A percentile compares a stretch with the other conserved stretches of the same genome.
Conservation (phyloP, 2,888 invertebrate species). For the Macrosiphum euphorbiae region DNA sequence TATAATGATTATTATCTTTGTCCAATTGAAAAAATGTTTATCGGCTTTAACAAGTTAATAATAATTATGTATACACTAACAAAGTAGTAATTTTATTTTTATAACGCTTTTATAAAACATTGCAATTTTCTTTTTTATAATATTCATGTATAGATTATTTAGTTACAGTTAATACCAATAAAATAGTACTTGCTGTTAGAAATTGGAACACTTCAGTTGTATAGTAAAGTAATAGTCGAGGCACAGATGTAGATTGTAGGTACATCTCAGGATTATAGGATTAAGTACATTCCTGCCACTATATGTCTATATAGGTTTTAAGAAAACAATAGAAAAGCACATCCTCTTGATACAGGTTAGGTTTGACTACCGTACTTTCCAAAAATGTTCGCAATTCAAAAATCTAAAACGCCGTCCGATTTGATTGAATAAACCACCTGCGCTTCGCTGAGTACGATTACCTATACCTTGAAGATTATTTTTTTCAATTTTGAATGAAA, state of each 20-base stretch:
- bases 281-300: not conserved
- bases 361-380: not conserved
- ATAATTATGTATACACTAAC: not conserved
- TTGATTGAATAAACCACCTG: not conserved
- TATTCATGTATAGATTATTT: not conserved
- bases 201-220: not conserved
- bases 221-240: not conserved
- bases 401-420: not conserved
- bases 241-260: not conserved
- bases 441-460: not conserved
- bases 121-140: not conserved
- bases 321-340: not conserved
- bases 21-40: too few relatives aligned
- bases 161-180: not conserved
- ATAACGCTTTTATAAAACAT: not conserved
- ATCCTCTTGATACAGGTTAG: not conserved
- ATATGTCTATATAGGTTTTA: not conserved
- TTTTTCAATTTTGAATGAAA: not conserved
- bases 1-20: too few relatives aligned
- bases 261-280: not conserved
- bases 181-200: not conserved
- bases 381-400: not conserved
- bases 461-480: not conserved
- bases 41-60: too few relatives aligned
- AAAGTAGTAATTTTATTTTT: not conserved